phyloP scores from a whole-genome alignment of 2,888 invertebrate species.

The Hypsopygia costalis region DNA sequence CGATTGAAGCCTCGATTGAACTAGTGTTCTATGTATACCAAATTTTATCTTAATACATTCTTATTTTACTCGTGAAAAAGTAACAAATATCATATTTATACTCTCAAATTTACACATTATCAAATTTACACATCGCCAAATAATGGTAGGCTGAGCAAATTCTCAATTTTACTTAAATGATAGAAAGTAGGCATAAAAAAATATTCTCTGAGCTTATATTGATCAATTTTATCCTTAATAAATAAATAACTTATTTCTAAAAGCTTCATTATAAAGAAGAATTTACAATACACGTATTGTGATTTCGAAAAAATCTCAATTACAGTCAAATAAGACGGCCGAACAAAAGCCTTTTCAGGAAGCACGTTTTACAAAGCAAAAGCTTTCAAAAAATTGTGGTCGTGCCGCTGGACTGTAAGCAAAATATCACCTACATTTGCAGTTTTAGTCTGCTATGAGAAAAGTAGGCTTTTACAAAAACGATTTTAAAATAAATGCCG shows the following conservation, averaged over 20 bases:
- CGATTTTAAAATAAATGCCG: constrained; percentile 17
- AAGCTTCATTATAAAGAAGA: background rate
- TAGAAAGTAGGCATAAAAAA: too few species aligned
- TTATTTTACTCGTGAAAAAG: too few species aligned
- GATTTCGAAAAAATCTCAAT: constrained; percentile 2
- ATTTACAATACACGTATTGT: background rate
- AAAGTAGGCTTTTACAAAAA: constrained; percentile 17
- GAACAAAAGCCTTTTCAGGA: constrained; percentile 22
- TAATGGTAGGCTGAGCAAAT: too few species aligned
- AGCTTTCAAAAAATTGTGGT: constrained; percentile 30
- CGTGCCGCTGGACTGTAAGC: constrained; percentile 23
- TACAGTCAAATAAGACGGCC: constrained; percentile 15
- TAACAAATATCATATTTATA: too few species aligned
- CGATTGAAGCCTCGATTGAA: too few species aligned
- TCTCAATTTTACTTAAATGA: too few species aligned
- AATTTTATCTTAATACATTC: too few species aligned
- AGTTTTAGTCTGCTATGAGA: constrained; percentile 23
- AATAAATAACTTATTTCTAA: background rate
- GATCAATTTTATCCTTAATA: too few species aligned
- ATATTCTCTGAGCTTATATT: too few species aligned
- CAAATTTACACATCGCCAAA: too few species aligned
- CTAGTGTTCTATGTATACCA: too few species aligned
- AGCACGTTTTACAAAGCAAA: constrained; percentile 21
- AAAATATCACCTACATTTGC: constrained; percentile 28
- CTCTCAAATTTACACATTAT: too few species aligned